Conservation (phyloP, 2,888 invertebrate genomes). For the Myopa testacea region DNA sequence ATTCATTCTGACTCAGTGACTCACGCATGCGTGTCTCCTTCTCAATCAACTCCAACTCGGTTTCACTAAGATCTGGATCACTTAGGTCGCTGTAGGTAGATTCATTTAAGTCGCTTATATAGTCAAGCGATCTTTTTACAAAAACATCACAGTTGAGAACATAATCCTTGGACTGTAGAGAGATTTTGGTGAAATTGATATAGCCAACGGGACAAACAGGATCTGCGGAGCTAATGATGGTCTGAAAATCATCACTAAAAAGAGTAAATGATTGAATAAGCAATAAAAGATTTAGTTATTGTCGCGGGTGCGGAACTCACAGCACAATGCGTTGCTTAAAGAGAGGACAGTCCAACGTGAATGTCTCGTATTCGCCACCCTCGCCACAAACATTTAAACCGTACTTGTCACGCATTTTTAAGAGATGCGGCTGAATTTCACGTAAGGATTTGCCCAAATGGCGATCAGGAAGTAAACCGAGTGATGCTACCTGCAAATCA, state of each 20-base stretch:
- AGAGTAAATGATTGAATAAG: not conserved
- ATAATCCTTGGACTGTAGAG: constrained; percentile 76
- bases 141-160: constrained; percentile 62
- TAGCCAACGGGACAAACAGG: constrained; percentile 96
- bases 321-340: constrained; percentile 90
- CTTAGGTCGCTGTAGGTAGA: constrained; percentile 75
- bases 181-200: constrained; percentile 86
- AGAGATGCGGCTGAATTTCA: constrained; percentile 88
- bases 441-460: constrained; percentile 89
- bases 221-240: constrained; percentile 90
- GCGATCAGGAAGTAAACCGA: constrained; percentile 87
- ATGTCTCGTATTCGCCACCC: constrained; percentile 99
- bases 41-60: constrained; percentile 74
- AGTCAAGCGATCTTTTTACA: constrained; percentile 74
- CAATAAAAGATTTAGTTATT: not conserved
- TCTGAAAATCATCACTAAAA: constrained; percentile 84
- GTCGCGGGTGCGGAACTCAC: constrained; percentile 73
- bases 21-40: constrained; percentile 67
- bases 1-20: constrained; percentile 67
- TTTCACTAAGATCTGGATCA: constrained; percentile 75
- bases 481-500: constrained; percentile 76
- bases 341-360: constrained; percentile 96
- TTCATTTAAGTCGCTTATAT: constrained; percentile 74
- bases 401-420: constrained; percentile 92
- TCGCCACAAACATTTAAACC: constrained; percentile 97